phyloP scores from a whole-genome alignment of 2,113 vertebrate genomes.

The Octodon degus region DNA sequence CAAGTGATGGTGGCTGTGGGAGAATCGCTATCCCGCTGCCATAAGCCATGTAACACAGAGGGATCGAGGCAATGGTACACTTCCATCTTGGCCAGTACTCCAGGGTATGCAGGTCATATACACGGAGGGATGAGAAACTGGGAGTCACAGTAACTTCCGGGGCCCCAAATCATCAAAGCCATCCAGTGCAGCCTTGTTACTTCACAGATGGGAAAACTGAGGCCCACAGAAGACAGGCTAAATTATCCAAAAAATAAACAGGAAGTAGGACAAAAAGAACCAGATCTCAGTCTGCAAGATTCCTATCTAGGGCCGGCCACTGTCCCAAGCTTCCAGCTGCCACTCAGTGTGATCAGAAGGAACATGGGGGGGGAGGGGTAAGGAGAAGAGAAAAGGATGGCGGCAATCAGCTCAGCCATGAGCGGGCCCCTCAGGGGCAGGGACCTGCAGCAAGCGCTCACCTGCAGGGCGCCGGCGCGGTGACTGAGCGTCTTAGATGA shows the following conservation, averaged over 20 bases:
- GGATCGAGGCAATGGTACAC: background rate
- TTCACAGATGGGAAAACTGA: background rate
- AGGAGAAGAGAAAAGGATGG: too few species aligned
- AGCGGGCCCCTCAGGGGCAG: background rate
- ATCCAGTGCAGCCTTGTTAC: background rate
- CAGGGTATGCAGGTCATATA: background rate
- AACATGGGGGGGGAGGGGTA: background rate
- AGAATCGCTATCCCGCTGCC: background rate
- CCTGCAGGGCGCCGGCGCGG: constrained; percentile 89
- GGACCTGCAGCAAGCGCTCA: constrained; percentile 66
- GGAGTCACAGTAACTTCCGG: background rate
- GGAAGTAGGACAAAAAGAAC: background rate
- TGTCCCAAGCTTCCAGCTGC: background rate
- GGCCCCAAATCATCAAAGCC: background rate
- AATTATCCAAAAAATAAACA: background rate
- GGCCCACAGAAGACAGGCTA: background rate
- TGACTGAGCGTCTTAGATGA: constrained; percentile 89
- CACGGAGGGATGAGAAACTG: too few species aligned
- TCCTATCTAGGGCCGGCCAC: background rate
- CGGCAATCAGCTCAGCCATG: accelerated
- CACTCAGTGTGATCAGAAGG: background rate
- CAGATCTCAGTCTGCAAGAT: background rate
- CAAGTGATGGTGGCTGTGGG: background rate
- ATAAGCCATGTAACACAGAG: background rate
- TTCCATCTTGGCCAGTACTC: background rate